Evolutionary conservation across 53 echinoderm and acorn worm species (phyloP).

Genomic region (Holothuria scabra): DNA sequence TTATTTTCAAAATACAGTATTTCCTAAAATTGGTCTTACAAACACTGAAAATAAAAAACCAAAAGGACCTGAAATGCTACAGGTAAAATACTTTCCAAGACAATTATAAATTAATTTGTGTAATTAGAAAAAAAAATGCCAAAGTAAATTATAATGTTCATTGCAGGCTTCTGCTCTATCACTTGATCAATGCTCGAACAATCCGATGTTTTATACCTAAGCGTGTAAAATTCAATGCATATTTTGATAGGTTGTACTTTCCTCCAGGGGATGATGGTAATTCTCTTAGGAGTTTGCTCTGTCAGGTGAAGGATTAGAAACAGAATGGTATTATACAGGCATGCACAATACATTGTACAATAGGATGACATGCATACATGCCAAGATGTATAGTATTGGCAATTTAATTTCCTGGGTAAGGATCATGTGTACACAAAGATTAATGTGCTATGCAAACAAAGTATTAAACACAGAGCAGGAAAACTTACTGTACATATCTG

Average conservation of each 20-base stretch:
- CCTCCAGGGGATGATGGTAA: conserved; percentile 33
- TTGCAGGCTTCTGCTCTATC: neutral
- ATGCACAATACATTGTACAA: too few relatives aligned
- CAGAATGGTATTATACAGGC: neutral
- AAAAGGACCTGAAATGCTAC: conserved; percentile 9
- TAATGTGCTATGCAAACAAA: too few relatives aligned
- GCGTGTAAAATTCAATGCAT: conserved; percentile 39
- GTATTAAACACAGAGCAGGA: too few relatives aligned
- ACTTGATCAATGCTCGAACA: neutral
- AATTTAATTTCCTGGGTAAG: too few relatives aligned
- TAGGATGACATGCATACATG: too few relatives aligned
- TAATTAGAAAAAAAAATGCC: conserved; percentile 17
- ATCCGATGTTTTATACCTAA: neutral
- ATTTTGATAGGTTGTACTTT: conserved; percentile 30
- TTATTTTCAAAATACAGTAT: too few relatives aligned
- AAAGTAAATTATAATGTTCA: conserved; percentile 6
- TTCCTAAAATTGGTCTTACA: too few relatives aligned
- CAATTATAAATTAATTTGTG: conserved; percentile 14
- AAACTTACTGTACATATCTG: too few relatives aligned
- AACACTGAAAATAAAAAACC: neutral
- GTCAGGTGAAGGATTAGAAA: conserved; percentile 28
- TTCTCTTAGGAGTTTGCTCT: conserved; percentile 22
- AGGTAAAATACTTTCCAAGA: neutral
- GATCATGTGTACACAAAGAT: too few relatives aligned
- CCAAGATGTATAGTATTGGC: too few relatives aligned